Base-by-base conservation (phyloP, 2,113 vertebrate genomes). In the Oryzias melastigma region DNA sequence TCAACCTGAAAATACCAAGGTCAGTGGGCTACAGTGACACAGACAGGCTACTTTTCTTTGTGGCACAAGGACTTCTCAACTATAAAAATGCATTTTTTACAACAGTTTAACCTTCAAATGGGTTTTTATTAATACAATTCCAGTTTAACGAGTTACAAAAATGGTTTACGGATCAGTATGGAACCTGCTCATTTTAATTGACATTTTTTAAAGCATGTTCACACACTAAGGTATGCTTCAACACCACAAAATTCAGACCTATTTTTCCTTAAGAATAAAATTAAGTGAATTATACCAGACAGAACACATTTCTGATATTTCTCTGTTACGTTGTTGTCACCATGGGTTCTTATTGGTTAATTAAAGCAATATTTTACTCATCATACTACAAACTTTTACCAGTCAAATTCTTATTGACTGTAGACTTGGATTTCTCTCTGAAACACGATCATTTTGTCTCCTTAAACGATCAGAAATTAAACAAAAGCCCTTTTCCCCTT, bases 401-500 rank as follows among this genome's bases (percentile, higher is more conserved):
- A 47, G 68, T 75, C 49, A 56, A 57, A 71, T 45, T 76, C 64
- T 73, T 75, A 46, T 69, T 73, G 51, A 43, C 65, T 19, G 25
- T 12, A 42, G 56, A 50, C 56, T 64, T 53, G 16, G 48, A 25
- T 56, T 22, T 24, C 52, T 71, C 17, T 25, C 35, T 66, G 67
- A 75, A 70, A 79, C 15, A 13, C 25, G 25, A 58, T 43, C 65
- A 43, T 70, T 78, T 73, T 69, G 62, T 58, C 43, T 69, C 42
- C 65, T 86, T 45, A 60, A 68, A 85, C 66, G 69, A 18, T 44
- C 81, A 58, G 58, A 40, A 73, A 87, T 68, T 81, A 81, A 82
- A 81, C 80, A 68, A 78, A 82, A 62, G 73, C 78, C 82, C 71
- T 83, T 73, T 76, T 89, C 89, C 85, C 3, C 2, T 35, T 12